phyloP scores from a whole-genome alignment of 1,140 invertebrate genomes.

The Diachasma alloeum region DNA sequence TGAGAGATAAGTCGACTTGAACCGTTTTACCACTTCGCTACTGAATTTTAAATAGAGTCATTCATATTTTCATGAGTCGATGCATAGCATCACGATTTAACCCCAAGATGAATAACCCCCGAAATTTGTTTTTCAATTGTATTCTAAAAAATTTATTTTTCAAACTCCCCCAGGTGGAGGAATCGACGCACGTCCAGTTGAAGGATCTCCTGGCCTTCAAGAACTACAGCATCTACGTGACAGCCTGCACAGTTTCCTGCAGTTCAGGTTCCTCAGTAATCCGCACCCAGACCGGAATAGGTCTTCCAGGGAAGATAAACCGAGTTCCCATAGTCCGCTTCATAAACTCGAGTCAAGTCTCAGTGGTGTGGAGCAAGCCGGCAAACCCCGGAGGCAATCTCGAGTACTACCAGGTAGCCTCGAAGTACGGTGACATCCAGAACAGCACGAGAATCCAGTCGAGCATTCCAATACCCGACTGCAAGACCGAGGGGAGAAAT shows the following conservation, averaged over 20 bases:
- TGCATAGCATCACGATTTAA: no score
- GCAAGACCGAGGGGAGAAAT: constrained; percentile 48
- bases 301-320: constrained; percentile 66
- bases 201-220: constrained; percentile 53
- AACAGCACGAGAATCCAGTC: constrained; percentile 50
- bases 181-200: constrained; percentile 35
- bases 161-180: constrained; percentile 53
- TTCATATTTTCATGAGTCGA: no score
- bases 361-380: constrained; percentile 71
- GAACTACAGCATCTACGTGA: constrained; percentile 73
- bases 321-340: constrained; percentile 62
- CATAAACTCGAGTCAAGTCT: constrained; percentile 60
- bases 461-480: constrained; percentile 55
- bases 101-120: no score
- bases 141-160: no score
- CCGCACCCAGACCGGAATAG: constrained; percentile 68
- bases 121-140: no score
- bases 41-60: no score
- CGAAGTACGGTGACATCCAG: constrained; percentile 46
- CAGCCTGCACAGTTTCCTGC: constrained; percentile 77
- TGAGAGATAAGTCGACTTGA: no score
- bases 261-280: constrained; percentile 64
- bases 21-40: no score
- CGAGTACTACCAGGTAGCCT: constrained; percentile 67
- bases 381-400: constrained; percentile 69